Base-by-base conservation (phyloP, 2,888 invertebrate species). In the Lepidochrysops patricia region DNA sequence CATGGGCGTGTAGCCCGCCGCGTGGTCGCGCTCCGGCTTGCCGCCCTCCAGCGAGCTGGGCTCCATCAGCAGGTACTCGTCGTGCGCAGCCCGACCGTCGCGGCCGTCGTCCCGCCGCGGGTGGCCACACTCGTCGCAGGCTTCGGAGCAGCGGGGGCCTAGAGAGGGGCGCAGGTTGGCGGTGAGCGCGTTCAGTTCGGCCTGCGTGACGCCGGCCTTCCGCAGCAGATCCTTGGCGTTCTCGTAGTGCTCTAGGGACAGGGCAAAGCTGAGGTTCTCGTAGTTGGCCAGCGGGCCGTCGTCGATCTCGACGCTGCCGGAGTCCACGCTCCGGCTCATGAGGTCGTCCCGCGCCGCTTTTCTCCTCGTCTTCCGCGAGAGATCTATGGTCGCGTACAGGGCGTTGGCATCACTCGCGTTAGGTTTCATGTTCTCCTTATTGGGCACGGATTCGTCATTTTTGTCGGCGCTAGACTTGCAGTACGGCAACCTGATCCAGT, bases 241-340 rank as follows among this genome's bases (percentile, higher is more conserved):
- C 77, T 95, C 95, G 73, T 95, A 95, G 65, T 94, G 91, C 70
- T 94, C 93, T 27, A 95, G 79, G 0, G 95, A 95, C 68, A 95
- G 91, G 60, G 94, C 94, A 77, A 95, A 96, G 72, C 93, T 93
- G 67, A 96, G 90, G 72, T 94, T 94, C 64, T 92, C 94, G 70
- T 94, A 94, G 76, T 94, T 93, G 7, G 90, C 86, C 26, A 82
- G 80, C 12, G 90, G 85, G 1, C 89, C 90, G 64, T 90, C 89
- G 50, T 71, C 70, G 12, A 71, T 58, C 57, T 70, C 68, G 37
- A 67, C 25, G 2, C 62, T 58, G 25, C 57, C 61, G 1, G 64
- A 62, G 49, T 69, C 68, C 1, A 66, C 54, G 43, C 63, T 66
- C 6, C 64, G 61, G 4, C 58, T 65, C 49, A 64, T 63, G 26